phyloP scores from a whole-genome alignment of 2,888 invertebrate species.

The Luffia ferchaultella region DNA sequence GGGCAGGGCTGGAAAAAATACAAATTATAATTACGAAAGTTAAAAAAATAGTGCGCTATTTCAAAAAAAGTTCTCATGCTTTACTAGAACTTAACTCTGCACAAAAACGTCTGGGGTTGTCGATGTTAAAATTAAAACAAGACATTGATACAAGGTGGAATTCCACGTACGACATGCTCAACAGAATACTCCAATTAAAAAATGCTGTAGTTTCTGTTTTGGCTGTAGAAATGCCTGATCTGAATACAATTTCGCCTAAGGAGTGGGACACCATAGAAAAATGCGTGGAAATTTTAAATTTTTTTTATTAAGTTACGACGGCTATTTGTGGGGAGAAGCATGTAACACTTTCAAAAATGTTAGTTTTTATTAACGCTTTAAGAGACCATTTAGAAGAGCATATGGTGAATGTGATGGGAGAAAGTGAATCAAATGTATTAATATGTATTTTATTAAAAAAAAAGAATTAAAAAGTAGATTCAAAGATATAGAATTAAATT shows the following conservation, averaged over 20 bases:
- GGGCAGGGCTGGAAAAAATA: not conserved
- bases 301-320: slow-evolving; percentile 3
- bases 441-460: not conserved
- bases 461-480: slow-evolving; percentile 2
- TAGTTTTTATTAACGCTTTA: slow-evolving; percentile 1
- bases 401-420: not conserved
- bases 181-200: not conserved
- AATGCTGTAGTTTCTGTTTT: slow-evolving; percentile 1
- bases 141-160: slow-evolving; percentile 2
- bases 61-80: slow-evolving; percentile 6
- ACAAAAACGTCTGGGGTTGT: slow-evolving; percentile 3
- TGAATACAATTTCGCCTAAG: slow-evolving; percentile 3
- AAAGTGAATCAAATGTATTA: not conserved
- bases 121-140: slow-evolving; percentile 4
- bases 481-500: not conserved
- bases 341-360: slow-evolving; percentile 1
- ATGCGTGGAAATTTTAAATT: slow-evolving; percentile 2
- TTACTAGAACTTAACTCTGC: not conserved
- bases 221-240: slow-evolving; percentile 3
- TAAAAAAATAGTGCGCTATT: slow-evolving; percentile 4
- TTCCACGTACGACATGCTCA: not conserved
- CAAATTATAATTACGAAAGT: slow-evolving; percentile 1
- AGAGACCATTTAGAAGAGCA: not conserved
- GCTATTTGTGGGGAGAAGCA: slow-evolving; percentile 3
- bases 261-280: slow-evolving; percentile 2